Evolutionary conservation across 2,888 invertebrate genomes (phyloP).

Genomic region (Trissonchulus latispiculum): DNA sequence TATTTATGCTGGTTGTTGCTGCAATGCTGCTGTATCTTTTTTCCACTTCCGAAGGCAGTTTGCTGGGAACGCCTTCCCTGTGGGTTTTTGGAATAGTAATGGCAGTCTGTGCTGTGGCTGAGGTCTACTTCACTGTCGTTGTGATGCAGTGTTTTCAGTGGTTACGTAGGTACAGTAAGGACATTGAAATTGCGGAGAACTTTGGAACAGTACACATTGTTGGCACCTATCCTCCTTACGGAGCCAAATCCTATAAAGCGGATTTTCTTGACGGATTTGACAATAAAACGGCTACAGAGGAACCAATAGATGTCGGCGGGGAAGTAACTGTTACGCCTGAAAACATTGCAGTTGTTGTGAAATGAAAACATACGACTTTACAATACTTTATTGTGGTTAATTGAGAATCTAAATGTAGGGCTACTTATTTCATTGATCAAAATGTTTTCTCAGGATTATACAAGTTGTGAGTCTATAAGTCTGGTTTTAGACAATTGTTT

Average conservation of each 20-base stretch:
- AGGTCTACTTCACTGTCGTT: background rate
- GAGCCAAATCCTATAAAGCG: background rate
- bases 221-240: background rate
- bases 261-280: background rate
- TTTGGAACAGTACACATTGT: background rate
- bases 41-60: background rate
- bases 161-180: background rate
- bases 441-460: too few relatives aligned
- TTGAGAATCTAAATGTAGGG: background rate
- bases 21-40: background rate
- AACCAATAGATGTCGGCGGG: too few relatives aligned
- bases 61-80: background rate
- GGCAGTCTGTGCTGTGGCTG: background rate
- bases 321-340: too few relatives aligned
- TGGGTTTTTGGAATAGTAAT: background rate
- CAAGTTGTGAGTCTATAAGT: too few relatives aligned
- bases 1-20: background rate
- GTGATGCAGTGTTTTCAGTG: background rate
- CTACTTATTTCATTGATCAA: too few relatives aligned
- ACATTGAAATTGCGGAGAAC: background rate
- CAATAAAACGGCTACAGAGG: too few relatives aligned
- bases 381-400: too few relatives aligned
- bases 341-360: background rate
- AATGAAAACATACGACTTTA: background rate
- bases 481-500: too few relatives aligned